Base-by-base conservation (phyloP, 2,888 invertebrate species). In the Ochropleura leucogaster region DNA sequence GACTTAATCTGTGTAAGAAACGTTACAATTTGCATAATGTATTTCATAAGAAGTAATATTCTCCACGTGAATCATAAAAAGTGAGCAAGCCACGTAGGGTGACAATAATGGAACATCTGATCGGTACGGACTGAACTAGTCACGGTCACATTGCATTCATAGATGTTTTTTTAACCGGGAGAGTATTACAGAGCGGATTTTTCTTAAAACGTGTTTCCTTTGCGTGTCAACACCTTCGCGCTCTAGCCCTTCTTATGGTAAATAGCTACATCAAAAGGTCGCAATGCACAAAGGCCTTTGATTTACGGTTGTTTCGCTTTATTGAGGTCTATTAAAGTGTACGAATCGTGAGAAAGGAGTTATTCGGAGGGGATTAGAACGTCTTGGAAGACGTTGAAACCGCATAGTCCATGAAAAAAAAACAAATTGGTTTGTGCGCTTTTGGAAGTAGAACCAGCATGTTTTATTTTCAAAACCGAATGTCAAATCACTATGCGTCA, bases 191-290 rank as follows among this genome's bases (percentile, higher is more conserved):
- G 68, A 73, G 80, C 75, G 72, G 67, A 80, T 77, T 87, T 80
- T 88, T 86, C 88, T 83, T 88, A 87, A 89, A 94, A 95, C 94
- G 89, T 92, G 95, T 95, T 94, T 93, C 93, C 88, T 93, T 91
- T 90, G 92, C 91, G 87, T 94, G 94, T 96, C 96, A 93, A 96
- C 96, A 96, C 96, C 96, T 95, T 95, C 95, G 92, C 94, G 93
- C 83, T 95, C 95, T 95, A 96, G 94, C 95, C 95, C 92, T 95
- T 95, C 91, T 92, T 93, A 95, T 95, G 88, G 93, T 94, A 95
- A 95, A 94, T 90, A 94, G 91, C 86, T 82, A 89, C 89, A 92
- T 93, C 89, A 94, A 95, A 95, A 95, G 95, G 93, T 94, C 92
- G 92, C 89, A 85, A 82, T 81, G 88, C 88, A 96, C 95, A 96